Base-by-base conservation (phyloP, 2,797 vertebrate species). In the Bovichtus variegatus region DNA sequence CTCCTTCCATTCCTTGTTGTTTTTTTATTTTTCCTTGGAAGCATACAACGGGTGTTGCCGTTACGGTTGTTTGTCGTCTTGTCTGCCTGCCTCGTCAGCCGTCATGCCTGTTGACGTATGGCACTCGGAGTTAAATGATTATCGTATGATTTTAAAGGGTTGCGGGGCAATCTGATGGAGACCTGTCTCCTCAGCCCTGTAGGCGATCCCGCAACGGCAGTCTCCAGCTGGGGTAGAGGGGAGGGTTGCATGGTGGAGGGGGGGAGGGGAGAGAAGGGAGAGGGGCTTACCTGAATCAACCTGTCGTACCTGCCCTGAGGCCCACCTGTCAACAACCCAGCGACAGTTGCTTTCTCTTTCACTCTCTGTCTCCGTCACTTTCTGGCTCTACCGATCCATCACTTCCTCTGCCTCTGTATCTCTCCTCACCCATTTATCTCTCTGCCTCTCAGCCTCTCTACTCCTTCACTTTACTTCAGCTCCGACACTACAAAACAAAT, bases 261-360 rank as follows among this genome's bases (percentile, higher is more conserved):
- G 46, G 5, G 31, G 47, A 6, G 54, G 69, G 69, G 69, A 55
- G 54, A 31, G 46, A 73, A 64, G 67, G 70, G 71, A 58, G 80
- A 74, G 70, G 80, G 85, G 87, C 83, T 90, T 85, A 92, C 87
- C 87, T 92, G 90, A 93, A 88, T 93, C 90, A 92, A 87, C 89
- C 91, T 90, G 89, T 91, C 91, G 58, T 89, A 86, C 88, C 92
- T 93, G 88, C 92, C 93, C 92, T 60, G 73, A 74, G 92, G 93
- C 89, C 76, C 85, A 91, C 85, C 92, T 93, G 92, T 93, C 93
- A 93, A 92, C 91, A 91, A 86, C 80, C 84, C 77, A 74, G 85
- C 76, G 63, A 90, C 88, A 93, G 83, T 91, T 77, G 67, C 85
- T 93, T 89, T 91, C 83, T 76, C 80, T 90, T 90, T 86, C 80